Conservation (phyloP, 2,888 invertebrate species). For the Dermolepida albohirtum region DNA sequence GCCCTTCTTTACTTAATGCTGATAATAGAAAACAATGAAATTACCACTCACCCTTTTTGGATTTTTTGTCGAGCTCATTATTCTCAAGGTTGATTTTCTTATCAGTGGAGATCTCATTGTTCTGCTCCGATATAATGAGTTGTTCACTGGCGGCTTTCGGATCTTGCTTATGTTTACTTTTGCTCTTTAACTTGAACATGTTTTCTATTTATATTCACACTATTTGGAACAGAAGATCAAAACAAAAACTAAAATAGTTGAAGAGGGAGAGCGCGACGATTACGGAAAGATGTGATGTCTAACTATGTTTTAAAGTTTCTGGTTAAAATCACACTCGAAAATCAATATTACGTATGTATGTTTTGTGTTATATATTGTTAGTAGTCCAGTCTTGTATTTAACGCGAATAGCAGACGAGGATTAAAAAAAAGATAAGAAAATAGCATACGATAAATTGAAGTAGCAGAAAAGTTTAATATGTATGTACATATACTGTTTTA, state of each 20-base stretch:
- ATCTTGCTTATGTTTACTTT: slow-evolving; percentile 59
- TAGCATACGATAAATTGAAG: no score
- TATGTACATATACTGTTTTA: no score
- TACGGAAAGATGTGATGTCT: no score
- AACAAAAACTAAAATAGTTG: slow-evolving; percentile 19
- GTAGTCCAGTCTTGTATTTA: no score
- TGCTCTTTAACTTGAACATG: slow-evolving; percentile 55
- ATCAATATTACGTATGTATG: no score
- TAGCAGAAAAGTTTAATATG: no score
- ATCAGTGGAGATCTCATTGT: slow-evolving; percentile 69
- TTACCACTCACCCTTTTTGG: slow-evolving; percentile 50
- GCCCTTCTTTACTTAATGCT: background rate
- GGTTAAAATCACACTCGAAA: no score
- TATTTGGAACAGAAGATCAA: background rate
- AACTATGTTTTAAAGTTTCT: no score
- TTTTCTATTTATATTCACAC: slow-evolving; percentile 17
- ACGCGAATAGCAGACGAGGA: no score
- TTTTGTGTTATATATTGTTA: no score
- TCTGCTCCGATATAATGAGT: slow-evolving; percentile 71
- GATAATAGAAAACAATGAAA: slow-evolving; percentile 14
- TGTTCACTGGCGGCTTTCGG: slow-evolving; percentile 62
- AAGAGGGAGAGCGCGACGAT: no score
- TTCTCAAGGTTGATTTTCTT: slow-evolving; percentile 67
- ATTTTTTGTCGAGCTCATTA: slow-evolving; percentile 65
- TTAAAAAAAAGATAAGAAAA: no score